Evolutionary conservation across 2,113 vertebrate genomes (phyloP).

Genomic region (Podiceps cristatus): DNA sequence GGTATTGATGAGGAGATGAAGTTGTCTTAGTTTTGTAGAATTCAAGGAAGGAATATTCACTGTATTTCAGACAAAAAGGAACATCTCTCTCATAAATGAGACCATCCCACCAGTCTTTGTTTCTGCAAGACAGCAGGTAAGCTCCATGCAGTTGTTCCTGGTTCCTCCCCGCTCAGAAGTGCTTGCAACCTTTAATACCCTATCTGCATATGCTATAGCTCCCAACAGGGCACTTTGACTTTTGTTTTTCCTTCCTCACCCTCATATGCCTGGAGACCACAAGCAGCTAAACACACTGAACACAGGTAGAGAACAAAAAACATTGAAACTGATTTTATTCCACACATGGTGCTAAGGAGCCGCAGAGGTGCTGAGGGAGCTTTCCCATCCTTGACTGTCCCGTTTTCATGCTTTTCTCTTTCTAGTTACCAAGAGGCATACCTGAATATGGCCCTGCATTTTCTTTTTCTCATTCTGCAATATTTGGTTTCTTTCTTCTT

Average conservation of each 20-base stretch:
- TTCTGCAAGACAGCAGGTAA: neutral
- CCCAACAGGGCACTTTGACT: neutral
- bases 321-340: neutral
- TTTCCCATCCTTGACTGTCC: neutral
- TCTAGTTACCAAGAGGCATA: conserved; percentile 17
- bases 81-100: neutral
- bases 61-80: neutral
- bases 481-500: conserved; percentile 95
- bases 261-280: neutral
- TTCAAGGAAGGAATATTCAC: neutral
- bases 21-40: neutral
- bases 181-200: neutral
- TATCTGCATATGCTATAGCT: rapidly evolving
- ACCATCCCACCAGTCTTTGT: neutral
- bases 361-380: neutral
- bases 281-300: neutral
- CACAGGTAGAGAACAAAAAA: neutral
- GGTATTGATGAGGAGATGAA: neutral
- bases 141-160: neutral
- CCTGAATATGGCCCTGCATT: conserved; percentile 97
- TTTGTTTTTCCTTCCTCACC: neutral
- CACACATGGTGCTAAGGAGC: neutral
- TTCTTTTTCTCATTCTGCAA: conserved; percentile 98
- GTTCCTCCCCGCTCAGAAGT: neutral
- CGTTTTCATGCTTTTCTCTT: neutral